Percentiles rank a stretch among this genome's conserved stretches.
phyloP scores from a whole-genome alignment of 1,140 invertebrate genomes.

The Drosophila pruinosa region DNA sequence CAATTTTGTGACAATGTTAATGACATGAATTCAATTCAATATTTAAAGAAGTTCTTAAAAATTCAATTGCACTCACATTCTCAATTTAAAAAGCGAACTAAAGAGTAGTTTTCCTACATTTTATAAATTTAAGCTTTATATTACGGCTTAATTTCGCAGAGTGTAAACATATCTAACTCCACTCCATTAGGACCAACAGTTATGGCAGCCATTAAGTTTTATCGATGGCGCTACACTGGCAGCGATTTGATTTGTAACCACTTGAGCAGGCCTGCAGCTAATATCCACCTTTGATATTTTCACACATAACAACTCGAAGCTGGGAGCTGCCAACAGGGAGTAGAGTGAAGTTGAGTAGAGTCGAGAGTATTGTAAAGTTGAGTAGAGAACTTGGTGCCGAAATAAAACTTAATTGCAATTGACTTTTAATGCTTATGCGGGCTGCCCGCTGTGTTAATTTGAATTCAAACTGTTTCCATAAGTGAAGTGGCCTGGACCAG shows the following conservation, averaged over 20 bases:
- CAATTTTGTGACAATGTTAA: too few relatives aligned
- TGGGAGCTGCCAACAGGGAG: background rate
- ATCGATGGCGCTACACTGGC: constrained; percentile 66
- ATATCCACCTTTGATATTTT: constrained; percentile 72
- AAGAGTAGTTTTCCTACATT: too few relatives aligned
- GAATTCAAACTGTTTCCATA: constrained; percentile 76
- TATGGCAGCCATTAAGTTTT: constrained; percentile 79
- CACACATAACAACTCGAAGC: constrained; percentile 48
- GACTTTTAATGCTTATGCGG: constrained; percentile 69
- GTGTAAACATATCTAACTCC: constrained; percentile 13
- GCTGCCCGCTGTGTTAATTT: constrained; percentile 73
- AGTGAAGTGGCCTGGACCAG: constrained; percentile 36
- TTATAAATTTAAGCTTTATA: too few relatives aligned
- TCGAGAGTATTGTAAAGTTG: background rate
- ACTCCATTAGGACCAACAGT: constrained; percentile 62
- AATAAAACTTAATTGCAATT: constrained; percentile 77
- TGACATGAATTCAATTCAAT: too few relatives aligned
- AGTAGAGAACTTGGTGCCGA: constrained; percentile 21
- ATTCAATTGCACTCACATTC: too few relatives aligned
- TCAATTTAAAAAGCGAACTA: too few relatives aligned
- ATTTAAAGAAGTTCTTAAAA: too few relatives aligned
- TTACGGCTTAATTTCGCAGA: background rate
- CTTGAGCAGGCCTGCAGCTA: constrained; percentile 50
- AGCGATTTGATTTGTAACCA: constrained; percentile 72
- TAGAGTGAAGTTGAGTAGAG: background rate